Percentiles rank a stretch among this genome's conserved stretches.
Conservation (phyloP, 2,113 vertebrate species). For the Archocentrus centrarchus region DNA sequence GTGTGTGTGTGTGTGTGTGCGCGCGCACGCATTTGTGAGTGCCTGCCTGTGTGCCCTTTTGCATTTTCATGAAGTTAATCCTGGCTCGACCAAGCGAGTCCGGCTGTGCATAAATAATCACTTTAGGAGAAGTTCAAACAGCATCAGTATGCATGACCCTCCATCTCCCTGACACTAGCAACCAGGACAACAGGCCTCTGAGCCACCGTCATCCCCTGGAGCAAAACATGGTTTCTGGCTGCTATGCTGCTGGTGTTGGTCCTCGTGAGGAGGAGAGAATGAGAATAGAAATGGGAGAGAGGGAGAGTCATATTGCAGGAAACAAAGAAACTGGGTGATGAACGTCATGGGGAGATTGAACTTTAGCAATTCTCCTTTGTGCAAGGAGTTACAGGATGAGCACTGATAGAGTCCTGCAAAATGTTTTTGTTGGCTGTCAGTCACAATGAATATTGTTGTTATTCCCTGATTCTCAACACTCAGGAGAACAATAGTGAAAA, state of each 20-base stretch:
- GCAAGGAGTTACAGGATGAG: too few species aligned
- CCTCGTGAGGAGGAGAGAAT: slow-evolving; percentile 1
- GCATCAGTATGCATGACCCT: slow-evolving; percentile 79
- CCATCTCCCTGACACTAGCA: slow-evolving; percentile 67
- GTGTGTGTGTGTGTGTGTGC: slow-evolving; percentile 1
- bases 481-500: neutral
- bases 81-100: slow-evolving; percentile 58
- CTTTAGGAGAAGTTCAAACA: slow-evolving; percentile 77
- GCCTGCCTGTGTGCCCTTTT: slow-evolving; percentile 58
- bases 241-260: slow-evolving; percentile 9
- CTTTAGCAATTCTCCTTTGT: neutral
- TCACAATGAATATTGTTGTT: too few species aligned
- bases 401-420: too few species aligned
- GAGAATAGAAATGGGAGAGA: neutral
- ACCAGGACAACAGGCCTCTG: slow-evolving; percentile 54
- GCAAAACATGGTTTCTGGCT: slow-evolving; percentile 49
- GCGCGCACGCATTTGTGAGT: slow-evolving; percentile 31
- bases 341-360: rapidly evolving
- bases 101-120: slow-evolving; percentile 79
- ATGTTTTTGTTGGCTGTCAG: too few species aligned
- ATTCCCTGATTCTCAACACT: neutral
- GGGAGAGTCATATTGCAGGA: neutral
- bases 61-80: slow-evolving; percentile 79
- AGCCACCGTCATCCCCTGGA: slow-evolving; percentile 33
- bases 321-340: neutral